Evolutionary conservation across 2,113 vertebrate genomes (phyloP).

Genomic region (Madoqua kirkii): DNA sequence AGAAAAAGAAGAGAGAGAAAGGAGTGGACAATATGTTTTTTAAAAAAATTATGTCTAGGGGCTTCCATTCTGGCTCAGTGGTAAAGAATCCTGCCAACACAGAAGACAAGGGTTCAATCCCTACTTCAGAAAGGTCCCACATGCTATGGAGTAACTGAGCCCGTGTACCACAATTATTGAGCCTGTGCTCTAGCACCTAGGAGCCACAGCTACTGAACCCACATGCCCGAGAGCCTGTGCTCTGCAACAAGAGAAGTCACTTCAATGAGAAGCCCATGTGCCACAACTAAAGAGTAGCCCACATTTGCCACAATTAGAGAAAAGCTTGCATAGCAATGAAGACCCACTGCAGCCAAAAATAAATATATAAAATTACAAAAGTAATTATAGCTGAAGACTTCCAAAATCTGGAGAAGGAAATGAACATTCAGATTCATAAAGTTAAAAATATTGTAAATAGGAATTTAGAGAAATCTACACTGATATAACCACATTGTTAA

Average conservation of each 20-base stretch:
- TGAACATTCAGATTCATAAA: neutral
- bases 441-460: neutral
- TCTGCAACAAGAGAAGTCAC: neutral
- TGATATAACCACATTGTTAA: neutral
- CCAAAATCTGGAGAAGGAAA: neutral
- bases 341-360: neutral
- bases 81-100: neutral
- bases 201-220: neutral
- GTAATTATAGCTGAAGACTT: neutral
- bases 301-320: neutral
- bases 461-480: neutral
- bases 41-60: neutral
- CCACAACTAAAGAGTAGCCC: neutral
- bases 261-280: neutral
- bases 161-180: neutral
- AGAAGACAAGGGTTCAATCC: neutral
- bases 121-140: neutral
- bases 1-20: neutral
- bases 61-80: neutral
- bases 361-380: neutral
- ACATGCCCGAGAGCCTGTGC: neutral
- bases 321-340: neutral
- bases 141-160: neutral
- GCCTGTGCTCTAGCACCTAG: neutral
- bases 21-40: neutral